These are phyloP conservation scores for Encarsia formosa DNA, from an alignment of 2,888 invertebrate species.

Conservation along the genomic window DNA sequence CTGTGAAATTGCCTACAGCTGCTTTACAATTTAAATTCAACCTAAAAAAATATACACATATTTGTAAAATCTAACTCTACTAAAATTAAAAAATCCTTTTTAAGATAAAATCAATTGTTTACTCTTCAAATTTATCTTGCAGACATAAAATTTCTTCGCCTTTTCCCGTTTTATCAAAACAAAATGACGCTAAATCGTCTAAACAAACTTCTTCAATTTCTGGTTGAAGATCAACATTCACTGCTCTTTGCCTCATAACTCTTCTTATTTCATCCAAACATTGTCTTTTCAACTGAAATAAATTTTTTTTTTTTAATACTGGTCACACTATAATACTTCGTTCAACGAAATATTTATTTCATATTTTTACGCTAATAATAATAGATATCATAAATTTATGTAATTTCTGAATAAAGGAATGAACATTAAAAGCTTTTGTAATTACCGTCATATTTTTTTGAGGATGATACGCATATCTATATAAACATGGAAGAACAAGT, in stretches of 20 bases:
- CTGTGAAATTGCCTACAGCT: slow-evolving; percentile 80
- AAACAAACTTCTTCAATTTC: slow-evolving; percentile 90
- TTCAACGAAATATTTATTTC: too few relatives aligned
- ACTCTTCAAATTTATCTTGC: slow-evolving; percentile 73
- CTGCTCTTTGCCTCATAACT: slow-evolving; percentile 89
- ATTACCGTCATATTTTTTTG: slow-evolving; percentile 47
- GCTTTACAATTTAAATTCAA: slow-evolving; percentile 63
- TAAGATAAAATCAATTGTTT: slow-evolving; percentile 20
- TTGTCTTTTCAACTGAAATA: slow-evolving; percentile 50
- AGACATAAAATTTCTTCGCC: slow-evolving; percentile 92
- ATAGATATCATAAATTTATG: too few relatives aligned
- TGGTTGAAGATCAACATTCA: slow-evolving; percentile 88
- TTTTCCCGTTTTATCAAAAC: slow-evolving; percentile 79
- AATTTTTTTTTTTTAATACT: too few relatives aligned
- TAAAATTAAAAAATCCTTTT: not conserved
- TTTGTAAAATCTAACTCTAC: slow-evolving; percentile 5
- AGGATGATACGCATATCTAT: slow-evolving; percentile 56
- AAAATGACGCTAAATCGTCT: slow-evolving; percentile 76
- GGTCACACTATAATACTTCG: too few relatives aligned
- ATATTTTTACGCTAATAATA: too few relatives aligned
- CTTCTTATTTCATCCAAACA: slow-evolving; percentile 77
- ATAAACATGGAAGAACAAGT: slow-evolving; percentile 85
- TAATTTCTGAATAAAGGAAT: too few relatives aligned
- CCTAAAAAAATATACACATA: slow-evolving; percentile 34
- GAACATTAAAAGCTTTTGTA: not conserved